A percentile compares a stretch with the other conserved stretches of the same genome.
phyloP scores from a whole-genome alignment of 2,888 invertebrate genomes.

The Pycnomerus fuliginosus region DNA sequence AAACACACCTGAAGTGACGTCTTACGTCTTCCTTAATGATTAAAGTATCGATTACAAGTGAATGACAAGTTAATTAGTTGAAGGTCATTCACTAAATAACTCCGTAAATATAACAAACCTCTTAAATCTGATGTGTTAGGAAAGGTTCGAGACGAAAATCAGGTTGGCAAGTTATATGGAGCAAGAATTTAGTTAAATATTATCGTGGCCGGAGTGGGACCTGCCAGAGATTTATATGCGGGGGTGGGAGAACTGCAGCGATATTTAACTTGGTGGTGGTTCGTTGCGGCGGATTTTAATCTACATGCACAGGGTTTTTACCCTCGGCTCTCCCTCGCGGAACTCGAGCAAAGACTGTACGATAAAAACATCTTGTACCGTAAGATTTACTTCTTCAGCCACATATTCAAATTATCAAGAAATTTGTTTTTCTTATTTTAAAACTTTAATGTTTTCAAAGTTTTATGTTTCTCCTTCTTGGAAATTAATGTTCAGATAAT shows the following conservation, averaged over 20 bases:
- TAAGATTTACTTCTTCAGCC: slow-evolving; percentile 55
- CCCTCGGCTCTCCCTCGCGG: slow-evolving; percentile 46
- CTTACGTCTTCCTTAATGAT: no score
- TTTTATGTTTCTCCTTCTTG: slow-evolving; percentile 31
- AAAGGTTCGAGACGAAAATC: slow-evolving; percentile 34
- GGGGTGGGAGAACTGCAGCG: slow-evolving; percentile 44
- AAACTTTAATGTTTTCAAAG: slow-evolving; percentile 46
- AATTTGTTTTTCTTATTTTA: slow-evolving; percentile 56
- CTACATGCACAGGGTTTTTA: slow-evolving; percentile 54
- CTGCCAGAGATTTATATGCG: slow-evolving; percentile 52
- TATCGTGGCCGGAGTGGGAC: slow-evolving; percentile 51
- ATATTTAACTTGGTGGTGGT: slow-evolving; percentile 52
- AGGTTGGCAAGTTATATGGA: slow-evolving; percentile 49
- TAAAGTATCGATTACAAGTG: no score
- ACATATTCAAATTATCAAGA: slow-evolving; percentile 58
- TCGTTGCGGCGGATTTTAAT: slow-evolving; percentile 54
- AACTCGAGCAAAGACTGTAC: slow-evolving; percentile 49
- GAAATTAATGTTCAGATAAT: slow-evolving; percentile 32
- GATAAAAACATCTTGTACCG: slow-evolving; percentile 57
- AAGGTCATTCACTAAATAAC: no score
- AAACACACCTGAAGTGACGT: no score
- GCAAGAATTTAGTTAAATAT: slow-evolving; percentile 54
- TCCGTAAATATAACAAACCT: no score
- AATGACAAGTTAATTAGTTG: no score
- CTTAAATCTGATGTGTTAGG: slow-evolving; percentile 8